Conservation (phyloP, 2,888 invertebrate genomes). For the Podabrus alpinus region DNA sequence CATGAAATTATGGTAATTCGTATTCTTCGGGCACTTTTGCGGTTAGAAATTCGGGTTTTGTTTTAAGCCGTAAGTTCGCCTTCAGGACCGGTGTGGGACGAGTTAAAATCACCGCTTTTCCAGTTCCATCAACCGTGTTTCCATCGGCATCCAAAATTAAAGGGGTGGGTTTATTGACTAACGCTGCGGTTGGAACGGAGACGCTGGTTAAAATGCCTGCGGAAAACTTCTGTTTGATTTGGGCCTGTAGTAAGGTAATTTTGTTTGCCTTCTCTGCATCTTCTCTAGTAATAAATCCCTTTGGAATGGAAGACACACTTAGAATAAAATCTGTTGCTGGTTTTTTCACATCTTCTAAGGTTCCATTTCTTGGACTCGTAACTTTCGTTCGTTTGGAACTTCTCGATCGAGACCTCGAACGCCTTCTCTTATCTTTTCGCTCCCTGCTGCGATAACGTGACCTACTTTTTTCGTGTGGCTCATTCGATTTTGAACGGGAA, state of each 20-base stretch:
- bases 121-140: constrained; percentile 88
- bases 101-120: constrained; percentile 82
- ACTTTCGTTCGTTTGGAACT: not conserved
- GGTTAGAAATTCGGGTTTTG: constrained; percentile 87
- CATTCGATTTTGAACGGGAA: not conserved
- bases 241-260: constrained; percentile 89
- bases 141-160: constrained; percentile 93
- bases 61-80: constrained; percentile 93
- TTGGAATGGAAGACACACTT: constrained; percentile 53
- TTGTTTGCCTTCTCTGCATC: constrained; percentile 85
- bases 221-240: constrained; percentile 86
- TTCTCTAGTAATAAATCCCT: constrained; percentile 60
- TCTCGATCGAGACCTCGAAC: not conserved
- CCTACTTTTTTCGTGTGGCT: not conserved
- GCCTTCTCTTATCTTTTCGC: not conserved
- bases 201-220: constrained; percentile 61
- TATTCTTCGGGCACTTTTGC: constrained; percentile 61
- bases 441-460: not conserved
- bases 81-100: constrained; percentile 91
- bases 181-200: constrained; percentile 52
- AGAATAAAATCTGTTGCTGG: too few relatives aligned
- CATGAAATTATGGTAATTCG: constrained; percentile 67
- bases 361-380: not conserved
- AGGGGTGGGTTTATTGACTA: constrained; percentile 76
- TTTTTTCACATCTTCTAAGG: too few relatives aligned